Evolutionary conservation across 2,113 vertebrate species (phyloP).

Genomic region (cattle (Bos taurus)): DNA sequence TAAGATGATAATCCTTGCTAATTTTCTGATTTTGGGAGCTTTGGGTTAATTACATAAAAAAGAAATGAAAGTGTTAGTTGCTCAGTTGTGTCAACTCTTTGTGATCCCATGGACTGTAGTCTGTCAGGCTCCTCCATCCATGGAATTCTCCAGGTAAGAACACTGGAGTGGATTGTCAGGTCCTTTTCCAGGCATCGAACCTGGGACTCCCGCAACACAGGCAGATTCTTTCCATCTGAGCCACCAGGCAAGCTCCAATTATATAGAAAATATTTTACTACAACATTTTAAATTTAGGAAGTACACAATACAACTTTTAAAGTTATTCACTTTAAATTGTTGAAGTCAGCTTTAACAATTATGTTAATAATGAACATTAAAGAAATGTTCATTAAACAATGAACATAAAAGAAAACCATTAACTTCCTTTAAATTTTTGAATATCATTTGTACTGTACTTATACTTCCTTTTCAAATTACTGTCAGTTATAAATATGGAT

Average conservation of each 20-base stretch:
- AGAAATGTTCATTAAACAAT: constrained; percentile 9
- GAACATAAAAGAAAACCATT: constrained; percentile 6
- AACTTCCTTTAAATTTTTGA: not conserved
- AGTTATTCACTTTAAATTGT: not conserved
- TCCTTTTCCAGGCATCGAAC: not conserved
- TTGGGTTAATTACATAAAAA: not conserved
- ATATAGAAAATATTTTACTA: not conserved
- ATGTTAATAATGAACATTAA: not conserved
- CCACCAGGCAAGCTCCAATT: not conserved
- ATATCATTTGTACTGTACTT: not conserved
- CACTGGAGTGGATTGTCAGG: not conserved
- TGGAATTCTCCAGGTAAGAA: not conserved
- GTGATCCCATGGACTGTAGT: not conserved
- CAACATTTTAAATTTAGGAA: constrained; percentile 15
- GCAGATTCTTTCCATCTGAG: not conserved
- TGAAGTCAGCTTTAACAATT: not conserved
- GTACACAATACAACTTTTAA: not conserved
- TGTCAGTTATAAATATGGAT: not conserved
- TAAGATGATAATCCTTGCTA: not conserved
- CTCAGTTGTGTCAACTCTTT: not conserved
- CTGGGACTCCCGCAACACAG: not conserved
- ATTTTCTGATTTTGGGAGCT: constrained; percentile 26
- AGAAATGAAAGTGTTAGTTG: not conserved
- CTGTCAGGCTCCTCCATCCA: not conserved
- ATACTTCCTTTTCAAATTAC: not conserved